Base-by-base conservation (phyloP, 1,140 invertebrate species). In the Musca vetustissima region DNA sequence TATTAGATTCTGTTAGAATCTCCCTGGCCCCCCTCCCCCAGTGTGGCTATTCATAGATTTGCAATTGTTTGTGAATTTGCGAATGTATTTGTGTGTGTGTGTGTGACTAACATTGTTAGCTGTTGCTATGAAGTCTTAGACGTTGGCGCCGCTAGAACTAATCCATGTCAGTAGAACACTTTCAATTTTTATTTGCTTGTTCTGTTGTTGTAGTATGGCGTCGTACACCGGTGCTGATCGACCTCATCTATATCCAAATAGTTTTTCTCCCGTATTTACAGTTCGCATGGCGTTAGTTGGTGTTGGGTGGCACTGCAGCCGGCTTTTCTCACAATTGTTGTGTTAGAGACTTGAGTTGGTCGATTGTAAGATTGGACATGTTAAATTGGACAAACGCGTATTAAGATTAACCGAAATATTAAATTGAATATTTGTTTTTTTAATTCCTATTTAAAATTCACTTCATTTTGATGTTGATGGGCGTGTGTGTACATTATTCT, bases 131-230 rank as follows among this genome's bases (percentile, higher is more conserved):
- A 47, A 47, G 61, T 43, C 21, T 48, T 64, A 64, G 61, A 25
- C 25, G 52, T 59, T 59, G 47, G 64, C 64, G 64, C 52, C 53
- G 59, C 53, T 24, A 74, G 73, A 80, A 80, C 71, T 78, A 80
- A 80, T 80, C 76, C 73, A 75, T 80, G 78, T 80, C 78, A 80
- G 78, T 80, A 75, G 78, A 80, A 74, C 78, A 80, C 78, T 80
- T 77, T 80, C 78, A 73, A 72, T 80, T 80, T 61, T 78, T 77
- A 68, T 74, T 75, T 69, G 65, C 64, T 69, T 11, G 32, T 61
- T 61, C n/a, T n/a, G n/a, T n/a, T 28, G 28, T 61, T 36, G 25
- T 61, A 36, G 7, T 36, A 7, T 2, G 17, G 19, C 36, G 15
- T n/a, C 36, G 15, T 36, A 11, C 11, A 13, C 36, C 19, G 32